Conservation (phyloP, 2,888 invertebrate genomes). For the Proisotoma minuta region DNA sequence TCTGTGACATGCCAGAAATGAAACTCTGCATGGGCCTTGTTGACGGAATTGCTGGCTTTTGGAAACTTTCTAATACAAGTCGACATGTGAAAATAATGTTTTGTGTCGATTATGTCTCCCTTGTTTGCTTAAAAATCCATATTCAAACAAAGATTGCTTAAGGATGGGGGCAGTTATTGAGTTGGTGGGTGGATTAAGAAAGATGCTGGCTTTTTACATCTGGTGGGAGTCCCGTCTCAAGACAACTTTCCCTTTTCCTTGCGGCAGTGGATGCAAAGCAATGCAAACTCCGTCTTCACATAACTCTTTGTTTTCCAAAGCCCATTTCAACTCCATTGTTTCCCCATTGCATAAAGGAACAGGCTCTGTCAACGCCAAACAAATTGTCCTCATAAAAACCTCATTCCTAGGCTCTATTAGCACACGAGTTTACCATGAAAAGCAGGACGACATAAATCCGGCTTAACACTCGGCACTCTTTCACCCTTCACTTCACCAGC, state of each 20-base stretch:
- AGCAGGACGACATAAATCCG: neutral
- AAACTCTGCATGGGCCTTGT: conserved; percentile 2
- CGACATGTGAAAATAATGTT: too few species aligned
- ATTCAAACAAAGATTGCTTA: too few species aligned
- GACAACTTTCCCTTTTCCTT: neutral
- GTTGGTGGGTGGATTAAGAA: too few species aligned
- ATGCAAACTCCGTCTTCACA: neutral
- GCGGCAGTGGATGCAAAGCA: neutral
- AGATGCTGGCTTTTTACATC: too few species aligned
- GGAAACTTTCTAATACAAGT: too few species aligned
- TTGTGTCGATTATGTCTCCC: too few species aligned
- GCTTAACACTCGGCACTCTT: neutral
- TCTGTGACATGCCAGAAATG: neutral
- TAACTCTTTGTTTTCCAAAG: neutral
- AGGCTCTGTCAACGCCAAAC: neutral
- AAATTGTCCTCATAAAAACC: neutral
- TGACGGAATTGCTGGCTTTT: neutral
- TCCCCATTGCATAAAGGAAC: neutral
- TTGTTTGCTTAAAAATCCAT: too few species aligned
- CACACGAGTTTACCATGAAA: neutral
- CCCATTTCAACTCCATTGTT: too few species aligned
- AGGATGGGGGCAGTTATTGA: too few species aligned
- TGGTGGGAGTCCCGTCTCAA: neutral
- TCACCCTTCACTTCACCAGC: neutral
- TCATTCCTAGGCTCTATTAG: neutral